Evolutionary conservation across 2,888 invertebrate genomes (phyloP).

Genomic region (Drosophila emarginata): DNA sequence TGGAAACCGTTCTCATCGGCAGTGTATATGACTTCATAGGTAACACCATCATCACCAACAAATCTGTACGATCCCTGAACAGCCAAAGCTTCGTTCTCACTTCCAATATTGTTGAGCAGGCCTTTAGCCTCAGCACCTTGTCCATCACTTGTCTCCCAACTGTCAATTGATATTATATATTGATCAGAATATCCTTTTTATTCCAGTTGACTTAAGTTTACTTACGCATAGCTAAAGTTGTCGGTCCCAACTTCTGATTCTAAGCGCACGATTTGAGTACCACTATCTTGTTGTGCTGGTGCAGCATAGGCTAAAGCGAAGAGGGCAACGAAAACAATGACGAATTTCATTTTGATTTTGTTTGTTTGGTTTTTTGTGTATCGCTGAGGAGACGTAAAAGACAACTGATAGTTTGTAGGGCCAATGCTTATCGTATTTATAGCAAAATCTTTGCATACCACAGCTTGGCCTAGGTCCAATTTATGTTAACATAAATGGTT

Average conservation of each 20-base stretch:
- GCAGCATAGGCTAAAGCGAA: conserved; percentile 72
- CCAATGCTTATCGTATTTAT: conserved; percentile 40
- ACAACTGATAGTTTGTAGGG: conserved; percentile 41
- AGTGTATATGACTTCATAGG: conserved; percentile 83
- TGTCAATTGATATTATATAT: conserved; percentile 79
- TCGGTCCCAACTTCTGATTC: conserved; percentile 81
- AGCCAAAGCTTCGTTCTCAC: conserved; percentile 83
- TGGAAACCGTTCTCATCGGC: conserved; percentile 82
- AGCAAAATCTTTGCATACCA: conserved; percentile 11
- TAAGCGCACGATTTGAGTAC: background rate
- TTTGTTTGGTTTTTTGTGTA: conserved; percentile 13
- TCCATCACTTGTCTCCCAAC: conserved; percentile 83
- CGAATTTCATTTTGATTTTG: conserved; percentile 66
- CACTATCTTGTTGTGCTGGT: conserved; percentile 43
- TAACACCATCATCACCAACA: conserved; percentile 84
- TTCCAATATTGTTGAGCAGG: conserved; percentile 83
- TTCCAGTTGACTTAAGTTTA: conserved; percentile 67
- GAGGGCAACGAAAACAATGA: conserved; percentile 71
- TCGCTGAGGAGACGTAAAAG: conserved; percentile 38
- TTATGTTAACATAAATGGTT: conserved; percentile 11
- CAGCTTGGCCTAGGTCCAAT: background rate
- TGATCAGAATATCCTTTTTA: conserved; percentile 54
- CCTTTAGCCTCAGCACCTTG: conserved; percentile 83
- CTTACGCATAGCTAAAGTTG: conserved; percentile 82
- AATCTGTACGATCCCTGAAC: conserved; percentile 84